A percentile compares a stretch with the other conserved stretches of the same genome.
Conservation (phyloP, 2,113 vertebrate species). For the Lamprotornis superbus region DNA sequence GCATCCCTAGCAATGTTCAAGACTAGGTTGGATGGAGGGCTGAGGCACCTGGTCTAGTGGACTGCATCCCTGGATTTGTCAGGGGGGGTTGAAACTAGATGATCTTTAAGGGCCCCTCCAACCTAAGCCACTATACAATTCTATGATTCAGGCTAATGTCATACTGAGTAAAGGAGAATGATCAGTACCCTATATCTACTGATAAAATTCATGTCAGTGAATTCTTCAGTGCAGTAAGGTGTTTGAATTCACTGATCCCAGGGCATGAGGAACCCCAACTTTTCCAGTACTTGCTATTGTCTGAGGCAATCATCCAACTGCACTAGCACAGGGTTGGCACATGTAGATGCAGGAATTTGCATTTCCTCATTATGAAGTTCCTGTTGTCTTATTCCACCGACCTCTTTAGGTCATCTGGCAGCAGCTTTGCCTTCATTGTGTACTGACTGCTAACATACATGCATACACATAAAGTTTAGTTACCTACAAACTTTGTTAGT, state of each 20-base stretch:
- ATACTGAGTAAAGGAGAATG: not conserved
- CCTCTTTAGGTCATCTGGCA: not conserved
- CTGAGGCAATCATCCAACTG: not conserved
- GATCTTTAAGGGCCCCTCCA: not conserved
- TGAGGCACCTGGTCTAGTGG: not conserved
- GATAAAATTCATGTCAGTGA: not conserved
- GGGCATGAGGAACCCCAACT: not conserved
- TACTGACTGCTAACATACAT: not conserved
- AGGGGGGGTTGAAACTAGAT: accelerated
- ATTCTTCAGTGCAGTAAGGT: not conserved
- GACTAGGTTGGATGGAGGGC: not conserved
- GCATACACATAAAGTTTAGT: not conserved
- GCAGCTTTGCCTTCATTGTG: not conserved
- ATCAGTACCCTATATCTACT: not conserved
- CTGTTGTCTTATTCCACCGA: not conserved
- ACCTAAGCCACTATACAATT: not conserved
- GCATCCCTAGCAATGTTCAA: not conserved
- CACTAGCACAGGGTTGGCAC: accelerated
- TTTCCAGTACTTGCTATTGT: not conserved
- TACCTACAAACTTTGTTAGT: not conserved
- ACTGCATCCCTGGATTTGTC: not conserved
- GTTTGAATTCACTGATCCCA: not conserved
- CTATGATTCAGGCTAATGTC: not conserved
- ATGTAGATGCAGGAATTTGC: not conserved
- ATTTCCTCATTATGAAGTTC: not conserved